phyloP scores from a whole-genome alignment of 1,140 invertebrate species.

The Carcinoscorpius rotundicauda region DNA sequence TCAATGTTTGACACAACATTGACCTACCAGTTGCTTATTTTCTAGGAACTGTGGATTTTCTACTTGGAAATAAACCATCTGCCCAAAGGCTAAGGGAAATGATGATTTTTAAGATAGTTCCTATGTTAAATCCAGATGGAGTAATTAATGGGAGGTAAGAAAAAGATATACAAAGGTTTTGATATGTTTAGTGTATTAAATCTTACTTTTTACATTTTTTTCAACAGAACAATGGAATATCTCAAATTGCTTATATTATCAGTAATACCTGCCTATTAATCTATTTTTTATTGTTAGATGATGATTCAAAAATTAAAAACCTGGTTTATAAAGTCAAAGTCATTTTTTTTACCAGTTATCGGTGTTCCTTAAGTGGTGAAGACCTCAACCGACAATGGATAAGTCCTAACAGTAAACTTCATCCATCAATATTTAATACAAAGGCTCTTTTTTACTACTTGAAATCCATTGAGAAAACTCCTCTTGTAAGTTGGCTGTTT shows the following conservation, averaged over 20 bases:
- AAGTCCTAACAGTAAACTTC: constrained; percentile 54
- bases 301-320: no score
- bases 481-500: constrained; percentile 10
- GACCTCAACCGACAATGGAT: constrained; percentile 80
- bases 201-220: no score
- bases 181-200: no score
- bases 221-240: no score
- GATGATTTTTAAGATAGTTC: constrained; percentile 88
- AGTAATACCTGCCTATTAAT: no score
- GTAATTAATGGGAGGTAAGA: constrained; percentile 68
- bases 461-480: constrained; percentile 12
- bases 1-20: no score
- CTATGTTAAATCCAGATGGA: constrained; percentile 86
- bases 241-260: no score
- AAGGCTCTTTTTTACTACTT: constrained; percentile 47
- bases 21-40: no score
- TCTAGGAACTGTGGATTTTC: constrained; percentile 46
- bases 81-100: constrained; percentile 55
- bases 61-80: constrained; percentile 45
- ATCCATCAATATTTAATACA: constrained; percentile 72
- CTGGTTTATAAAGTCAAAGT: no score
- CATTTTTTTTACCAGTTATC: constrained; percentile 47
- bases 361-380: constrained; percentile 75
- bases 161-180: no score
- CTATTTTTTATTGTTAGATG: no score